Base-by-base conservation (phyloP, 2,888 invertebrate genomes). In the Phengaris arion region DNA sequence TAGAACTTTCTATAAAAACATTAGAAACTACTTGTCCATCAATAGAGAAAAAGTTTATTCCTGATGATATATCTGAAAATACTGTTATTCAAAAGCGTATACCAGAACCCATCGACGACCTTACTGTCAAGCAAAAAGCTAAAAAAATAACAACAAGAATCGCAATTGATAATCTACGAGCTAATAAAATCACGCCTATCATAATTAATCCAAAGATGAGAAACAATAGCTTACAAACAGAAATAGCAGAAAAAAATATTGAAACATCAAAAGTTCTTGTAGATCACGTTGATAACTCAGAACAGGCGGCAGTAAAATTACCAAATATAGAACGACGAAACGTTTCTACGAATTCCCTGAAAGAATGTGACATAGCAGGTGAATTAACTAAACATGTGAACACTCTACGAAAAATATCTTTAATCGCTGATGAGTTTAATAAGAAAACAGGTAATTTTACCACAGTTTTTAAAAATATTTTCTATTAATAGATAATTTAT, bases 371-470 rank as follows among this genome's bases (percentile, higher is more conserved):
- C 75, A 84, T 92, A n/a, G 93, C 92, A 2, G 83, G 83, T 69
- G 91, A 91, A 80, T 83, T 93, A 54, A 82, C 88, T 1, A 91
- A 86, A 79, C 87, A 93, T 78, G 91, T 93, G 2, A 81, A 82
- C 74, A 93, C 93, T 0, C 81, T 93, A 59, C 86, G 83, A 74
- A 92, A 87, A 79, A 93, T 93, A 82, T 93, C 93, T 1, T 79
- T 93, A 13, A 93, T 93, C 75, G 93, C 93, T n/a, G 93, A 93
- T 78, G 93, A 93, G 77, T 93, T 93, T 78, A 92, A 93, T 80
- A 89, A 92, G 74, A 93, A 92, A 84, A 93, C 93, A 74, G 93
- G 93, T 93, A 81, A 68, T 35, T 35, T n/a, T 59, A 46, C 48
- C 6, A 48, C 35, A 35, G 35, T 3, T 35, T 35, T 35, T 35